Conservation (phyloP, 2,888 invertebrate species). For the Drosophila borborema region DNA sequence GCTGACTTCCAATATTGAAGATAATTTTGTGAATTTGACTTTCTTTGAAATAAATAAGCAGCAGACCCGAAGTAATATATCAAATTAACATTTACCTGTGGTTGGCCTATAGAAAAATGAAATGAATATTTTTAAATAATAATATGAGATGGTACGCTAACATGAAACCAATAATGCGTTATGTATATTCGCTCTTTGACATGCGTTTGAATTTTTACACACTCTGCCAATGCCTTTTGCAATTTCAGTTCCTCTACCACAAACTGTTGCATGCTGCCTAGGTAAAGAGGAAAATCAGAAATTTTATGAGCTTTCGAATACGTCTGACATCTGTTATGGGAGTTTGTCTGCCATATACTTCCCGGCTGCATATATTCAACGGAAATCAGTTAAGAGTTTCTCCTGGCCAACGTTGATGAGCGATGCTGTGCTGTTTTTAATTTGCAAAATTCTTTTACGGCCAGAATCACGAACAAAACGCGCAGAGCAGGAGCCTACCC, state of each 20-base stretch:
- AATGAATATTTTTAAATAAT: background rate
- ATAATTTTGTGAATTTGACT: background rate
- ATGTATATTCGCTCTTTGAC: background rate
- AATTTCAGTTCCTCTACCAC: background rate
- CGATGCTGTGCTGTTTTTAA: constrained; percentile 25
- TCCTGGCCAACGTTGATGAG: constrained; percentile 11
- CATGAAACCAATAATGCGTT: background rate
- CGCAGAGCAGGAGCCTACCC: background rate
- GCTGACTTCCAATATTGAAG: background rate
- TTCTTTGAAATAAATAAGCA: background rate
- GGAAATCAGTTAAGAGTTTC: constrained; percentile 43
- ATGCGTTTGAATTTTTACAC: background rate
- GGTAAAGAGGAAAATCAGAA: background rate
- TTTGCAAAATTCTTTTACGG: constrained; percentile 54
- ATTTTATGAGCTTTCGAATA: constrained; percentile 15
- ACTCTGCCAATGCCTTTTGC: background rate
- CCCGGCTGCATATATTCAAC: constrained; percentile 27
- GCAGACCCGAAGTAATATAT: background rate
- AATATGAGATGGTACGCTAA: background rate
- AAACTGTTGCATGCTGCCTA: constrained; percentile 2
- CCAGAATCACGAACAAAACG: background rate
- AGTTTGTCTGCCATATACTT: background rate
- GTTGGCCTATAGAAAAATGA: background rate
- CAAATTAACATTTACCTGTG: background rate
- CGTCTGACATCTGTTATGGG: constrained; percentile 13